Evolutionary conservation across 2,888 invertebrate genomes (phyloP).

Genomic region (Buathra laborator): DNA sequence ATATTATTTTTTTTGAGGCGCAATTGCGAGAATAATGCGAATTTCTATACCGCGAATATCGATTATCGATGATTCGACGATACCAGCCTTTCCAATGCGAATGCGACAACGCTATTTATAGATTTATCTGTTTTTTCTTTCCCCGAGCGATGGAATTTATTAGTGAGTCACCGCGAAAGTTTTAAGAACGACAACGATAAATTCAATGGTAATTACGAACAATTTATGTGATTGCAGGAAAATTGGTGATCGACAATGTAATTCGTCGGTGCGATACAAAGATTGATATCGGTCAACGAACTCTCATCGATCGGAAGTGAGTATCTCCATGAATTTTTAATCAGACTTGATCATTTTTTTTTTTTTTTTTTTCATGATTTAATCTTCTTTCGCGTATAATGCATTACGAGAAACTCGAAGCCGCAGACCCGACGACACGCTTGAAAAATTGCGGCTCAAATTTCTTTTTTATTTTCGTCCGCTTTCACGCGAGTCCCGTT

Average conservation of each 20-base stretch:
- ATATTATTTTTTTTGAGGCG: background rate
- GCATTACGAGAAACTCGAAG: constrained; percentile 13
- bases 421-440: background rate
- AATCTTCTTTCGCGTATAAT: background rate
- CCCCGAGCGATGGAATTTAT: constrained; percentile 55
- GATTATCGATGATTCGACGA: background rate
- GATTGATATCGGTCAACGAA: constrained; percentile 73
- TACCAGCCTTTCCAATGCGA: background rate
- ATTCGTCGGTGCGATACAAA: constrained; percentile 76
- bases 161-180: constrained; percentile 36
- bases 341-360: background rate
- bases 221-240: constrained; percentile 75
- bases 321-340: constrained; percentile 23
- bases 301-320: constrained; percentile 71
- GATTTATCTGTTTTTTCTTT: background rate
- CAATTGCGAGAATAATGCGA: background rate
- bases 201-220: background rate
- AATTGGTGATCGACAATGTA: constrained; percentile 77
- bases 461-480: constrained; percentile 18
- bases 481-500: constrained; percentile 17
- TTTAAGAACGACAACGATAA: background rate
- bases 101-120: background rate
- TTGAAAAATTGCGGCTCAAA: constrained; percentile 22
- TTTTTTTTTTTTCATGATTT: constrained; percentile 3
- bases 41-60: background rate